Base-by-base conservation (phyloP, 2,888 invertebrate species). In the Stenolophus ochropezus region DNA sequence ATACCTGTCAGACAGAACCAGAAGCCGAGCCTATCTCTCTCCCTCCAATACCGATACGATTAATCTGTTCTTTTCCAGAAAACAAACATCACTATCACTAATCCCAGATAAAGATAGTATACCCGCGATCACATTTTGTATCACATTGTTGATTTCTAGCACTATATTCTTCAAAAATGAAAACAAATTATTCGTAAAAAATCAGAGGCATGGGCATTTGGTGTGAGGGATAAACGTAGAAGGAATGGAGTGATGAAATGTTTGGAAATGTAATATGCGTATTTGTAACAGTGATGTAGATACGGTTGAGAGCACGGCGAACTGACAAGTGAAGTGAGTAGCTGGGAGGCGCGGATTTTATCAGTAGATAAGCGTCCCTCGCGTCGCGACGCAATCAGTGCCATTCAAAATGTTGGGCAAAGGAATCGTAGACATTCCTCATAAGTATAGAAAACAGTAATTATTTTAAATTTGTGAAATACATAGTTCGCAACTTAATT, bases 331-430 rank as follows among this genome's bases (percentile, higher is more conserved):
- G 87, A 85, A 87, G 87, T 87, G 87, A 87, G 84, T 85, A 86
- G 84, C 85, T 83, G 11, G 84, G 84, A 85, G 85, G 85, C 85
- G 86, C 86, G 86, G 86, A 87, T 87, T 87, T 88, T 87, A 87
- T 87, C 87, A 85, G 84, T 85, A 86, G 87, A 88, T 88, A 88
- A 88, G 61, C 65, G 33, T 69, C 65, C 65, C 87, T 87, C 87
- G 85, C 89, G 88, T 85, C 86, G 86, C 86, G 86, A 86, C 86
- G 86, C 86, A 83, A 84, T 85, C 87, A 84, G 86, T 87, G 85
- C 87, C 86, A 87, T 88, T 8, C 33, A 73, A 80, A 80, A 14
- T 69, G 33, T 6, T 4, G 20, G 33, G 18, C 65, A 69, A 0
- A 51, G 16, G 1, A 51, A 8, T 51, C 16, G 8, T 8, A 42